Base-by-base conservation (phyloP, 1,140 invertebrate genomes). In the Temnothorax longispinosus region DNA sequence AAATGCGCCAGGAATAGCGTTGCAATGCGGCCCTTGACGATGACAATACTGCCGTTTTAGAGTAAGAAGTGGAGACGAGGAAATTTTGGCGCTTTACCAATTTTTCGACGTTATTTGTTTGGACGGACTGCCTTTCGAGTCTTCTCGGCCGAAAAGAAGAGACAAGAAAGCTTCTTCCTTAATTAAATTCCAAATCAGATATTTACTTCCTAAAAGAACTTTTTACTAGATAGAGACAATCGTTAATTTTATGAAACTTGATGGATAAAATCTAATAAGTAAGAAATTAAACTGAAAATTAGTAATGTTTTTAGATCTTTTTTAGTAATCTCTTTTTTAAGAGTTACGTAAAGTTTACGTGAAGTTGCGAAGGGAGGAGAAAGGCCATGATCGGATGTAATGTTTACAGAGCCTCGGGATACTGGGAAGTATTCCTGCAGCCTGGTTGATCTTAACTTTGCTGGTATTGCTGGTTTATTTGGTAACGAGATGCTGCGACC, bases 401-500 rank as follows among this genome's bases (percentile, higher is more conserved):
- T 65, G 54, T 85, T 85, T 85, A 64, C 96, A 99, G 98, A 98
- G 98, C 91, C 96, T 99, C 92, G 98, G 98, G 13, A 99, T 99
- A 91, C 96, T 99, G 88, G 98, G 97, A 27, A 98, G 98, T 21
- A 96, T 98, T 88, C 99, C 99, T 10, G 98, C 98, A 75, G 97
- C 97, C 11, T 97, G 98, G 97, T 96, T 99, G 89, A 98, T 99
- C 90, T 95, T 99, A 21, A 98, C 98, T 10, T 96, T 99, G 86
- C 96, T 99, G 87, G 96, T 98, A 58, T 96, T 99, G 87, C 96
- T 99, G 89, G 97, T 99, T 89, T 99, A 99, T 95, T 96, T 99
- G 90, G 97, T 99, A 94, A 98, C 98, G 87, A 96, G 98, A 95
- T 99, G 99, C 95, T 99, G 98, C 96, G 98, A 99, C 95, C 96